Conservation (phyloP, 2,797 vertebrate species). For the Meriones psammophilus region DNA sequence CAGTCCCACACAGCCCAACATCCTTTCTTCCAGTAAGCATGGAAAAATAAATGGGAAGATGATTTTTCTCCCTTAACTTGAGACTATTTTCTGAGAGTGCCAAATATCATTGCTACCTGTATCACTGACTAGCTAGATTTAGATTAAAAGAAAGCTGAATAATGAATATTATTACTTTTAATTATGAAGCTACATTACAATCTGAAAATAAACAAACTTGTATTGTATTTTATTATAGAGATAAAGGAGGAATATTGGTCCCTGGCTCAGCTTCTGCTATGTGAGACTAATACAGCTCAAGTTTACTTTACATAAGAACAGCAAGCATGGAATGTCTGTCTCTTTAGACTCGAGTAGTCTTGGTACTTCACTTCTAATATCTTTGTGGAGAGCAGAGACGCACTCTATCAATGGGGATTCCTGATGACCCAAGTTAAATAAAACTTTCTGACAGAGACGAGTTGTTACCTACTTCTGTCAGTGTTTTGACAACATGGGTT, state of each 20-base stretch:
- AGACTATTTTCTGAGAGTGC: background rate
- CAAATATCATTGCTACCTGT: background rate
- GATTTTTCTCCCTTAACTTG: background rate
- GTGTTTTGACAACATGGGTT: slow-evolving; percentile 2
- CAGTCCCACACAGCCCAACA: background rate
- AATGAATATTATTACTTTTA: slow-evolving; percentile 8
- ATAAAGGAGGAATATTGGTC: background rate
- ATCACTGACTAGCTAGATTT: slow-evolving; percentile 33
- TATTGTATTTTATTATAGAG: background rate
- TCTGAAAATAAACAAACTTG: slow-evolving; percentile 17
- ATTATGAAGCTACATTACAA: background rate
- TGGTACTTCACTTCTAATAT: background rate
- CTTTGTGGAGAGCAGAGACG: background rate
- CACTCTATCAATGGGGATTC: background rate
- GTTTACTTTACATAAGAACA: background rate
- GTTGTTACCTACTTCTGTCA: background rate
- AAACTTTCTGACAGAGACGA: background rate
- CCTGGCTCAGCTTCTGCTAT: background rate
- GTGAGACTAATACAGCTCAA: background rate
- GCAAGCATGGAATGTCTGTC: background rate
- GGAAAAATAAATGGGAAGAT: background rate
- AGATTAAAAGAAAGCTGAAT: background rate
- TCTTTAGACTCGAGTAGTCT: background rate
- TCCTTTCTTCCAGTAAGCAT: background rate
- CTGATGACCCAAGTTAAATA: background rate